These are phyloP conservation scores for Agrotis exclamationis DNA, from an alignment of 2,888 invertebrate genomes.

Conservation along the genomic window DNA sequence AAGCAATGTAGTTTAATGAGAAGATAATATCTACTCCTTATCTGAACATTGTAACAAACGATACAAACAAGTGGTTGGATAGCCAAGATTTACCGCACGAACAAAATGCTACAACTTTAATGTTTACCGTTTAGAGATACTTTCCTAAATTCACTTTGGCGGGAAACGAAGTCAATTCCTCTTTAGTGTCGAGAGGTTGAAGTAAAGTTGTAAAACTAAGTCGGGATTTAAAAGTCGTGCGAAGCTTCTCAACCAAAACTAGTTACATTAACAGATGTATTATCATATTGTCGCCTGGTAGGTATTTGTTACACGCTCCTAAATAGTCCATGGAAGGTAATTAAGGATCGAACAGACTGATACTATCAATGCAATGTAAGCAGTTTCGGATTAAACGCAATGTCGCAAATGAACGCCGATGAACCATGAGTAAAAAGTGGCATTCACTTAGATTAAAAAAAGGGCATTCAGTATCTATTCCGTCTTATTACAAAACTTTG, in stretches of 20 bases:
- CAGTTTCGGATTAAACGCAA: no score
- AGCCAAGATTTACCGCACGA: slow-evolving; percentile 40
- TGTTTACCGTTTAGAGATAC: slow-evolving; percentile 48
- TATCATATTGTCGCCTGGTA: slow-evolving; percentile 20
- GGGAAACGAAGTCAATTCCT: slow-evolving; percentile 50
- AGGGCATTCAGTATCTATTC: no score
- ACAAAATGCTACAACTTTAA: slow-evolving; percentile 47
- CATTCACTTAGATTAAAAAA: no score
- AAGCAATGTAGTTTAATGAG: slow-evolving; percentile 22
- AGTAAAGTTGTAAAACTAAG: slow-evolving; percentile 57
- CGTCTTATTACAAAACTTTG: no score
- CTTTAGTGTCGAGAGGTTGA: slow-evolving; percentile 47
- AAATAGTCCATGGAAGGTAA: slow-evolving; percentile 52
- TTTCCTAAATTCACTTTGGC: slow-evolving; percentile 51
- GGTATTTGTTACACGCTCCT: slow-evolving; percentile 52
- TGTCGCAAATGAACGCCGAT: no score
- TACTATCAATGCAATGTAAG: slow-evolving; percentile 1
- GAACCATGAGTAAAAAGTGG: no score
- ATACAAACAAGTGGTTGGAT: slow-evolving; percentile 23
- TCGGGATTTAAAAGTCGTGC: slow-evolving; percentile 4
- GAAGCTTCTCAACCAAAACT: slow-evolving; percentile 46
- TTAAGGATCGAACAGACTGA: slow-evolving; percentile 40
- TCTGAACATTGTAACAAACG: slow-evolving; percentile 51
- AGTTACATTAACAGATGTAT: slow-evolving; percentile 42
- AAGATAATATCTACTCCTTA: slow-evolving; percentile 35